Evolutionary conservation across 2,888 invertebrate species (phyloP), one percentile per base, ranked within the genome.

Genomic region (Clitarchus hookeri): DNA sequence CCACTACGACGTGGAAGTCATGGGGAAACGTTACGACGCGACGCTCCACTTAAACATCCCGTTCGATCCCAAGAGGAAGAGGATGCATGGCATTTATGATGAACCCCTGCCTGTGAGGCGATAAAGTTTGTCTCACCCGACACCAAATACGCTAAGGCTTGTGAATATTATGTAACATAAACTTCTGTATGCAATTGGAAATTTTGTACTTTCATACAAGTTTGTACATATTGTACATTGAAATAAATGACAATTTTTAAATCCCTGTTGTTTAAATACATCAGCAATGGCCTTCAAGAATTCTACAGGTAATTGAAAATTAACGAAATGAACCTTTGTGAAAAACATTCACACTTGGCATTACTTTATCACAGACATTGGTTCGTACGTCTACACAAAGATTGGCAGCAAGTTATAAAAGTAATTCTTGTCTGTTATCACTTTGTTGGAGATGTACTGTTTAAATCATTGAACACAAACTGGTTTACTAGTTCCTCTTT

Each of bases 11-110:
- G 94, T 98, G 79, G 97, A 97, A 93, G 94, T 95, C 26, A 93
- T 97, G 93, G 97, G 97, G 12, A 93, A 94, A 88, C 93, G 93
- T 88, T 94, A 96, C 90, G 94, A 94, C 85, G 97, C 97, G 0
- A 93, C 93, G 9, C 91, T 96, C 85, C 94, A 96, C 90, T 90
- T 95, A 44, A 94, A 93, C 89, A 96, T 96, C 88, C 97, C 97
- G 0, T 98, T 98, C 90, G 97, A 98, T 92, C 96, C 97, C 0
- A 93, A 93, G 85, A 95, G 96, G 85, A 94, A 95, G 90, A 93
- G 97, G 88, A 91, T 96, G 84, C 92, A 95, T 84, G 97, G 97
- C 54, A 89, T 90, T 85, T 93, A 93, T 88, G 91, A 92, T 84
- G 89, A 90, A 44, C 86, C 85, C 13, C 25, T 88, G 48, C 88